Percentiles rank a stretch among this genome's conserved stretches.
phyloP scores from a whole-genome alignment of 1,140 invertebrate genomes.

The Drosophila pseudoananassae region DNA sequence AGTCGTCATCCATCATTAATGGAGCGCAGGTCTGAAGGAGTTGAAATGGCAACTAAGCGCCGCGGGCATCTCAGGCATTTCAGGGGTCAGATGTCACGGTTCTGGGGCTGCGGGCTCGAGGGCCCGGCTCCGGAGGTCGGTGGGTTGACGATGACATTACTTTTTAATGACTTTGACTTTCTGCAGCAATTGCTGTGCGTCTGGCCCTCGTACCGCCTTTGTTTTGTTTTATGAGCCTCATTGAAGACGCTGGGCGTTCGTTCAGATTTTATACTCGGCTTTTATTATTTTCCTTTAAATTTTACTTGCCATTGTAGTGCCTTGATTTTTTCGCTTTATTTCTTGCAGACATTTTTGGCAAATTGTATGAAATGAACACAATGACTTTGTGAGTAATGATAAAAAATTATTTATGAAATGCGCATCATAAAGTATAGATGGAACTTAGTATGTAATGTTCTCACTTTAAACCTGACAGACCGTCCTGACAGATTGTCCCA shows the following conservation, averaged over 20 bases:
- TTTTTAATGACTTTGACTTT: slow-evolving; percentile 83
- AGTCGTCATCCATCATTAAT: slow-evolving; percentile 80
- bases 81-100: background rate
- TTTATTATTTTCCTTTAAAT: slow-evolving; percentile 29
- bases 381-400: background rate
- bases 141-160: slow-evolving; percentile 77
- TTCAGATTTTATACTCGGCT: slow-evolving; percentile 29
- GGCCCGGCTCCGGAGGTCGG: slow-evolving; percentile 15
- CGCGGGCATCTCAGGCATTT: slow-evolving; percentile 23
- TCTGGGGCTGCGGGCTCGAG: background rate
- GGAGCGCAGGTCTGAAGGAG: slow-evolving; percentile 66
- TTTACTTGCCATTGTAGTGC: slow-evolving; percentile 1
- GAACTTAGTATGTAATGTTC: background rate
- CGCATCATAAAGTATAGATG: background rate
- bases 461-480: background rate
- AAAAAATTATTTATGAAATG: background rate
- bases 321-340: slow-evolving; percentile 12
- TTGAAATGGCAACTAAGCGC: slow-evolving; percentile 58
- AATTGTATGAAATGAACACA: background rate
- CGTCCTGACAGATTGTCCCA: background rate
- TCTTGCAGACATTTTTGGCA: background rate
- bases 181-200: slow-evolving; percentile 73
- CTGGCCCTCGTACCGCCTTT: slow-evolving; percentile 27
- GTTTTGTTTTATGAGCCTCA: slow-evolving; percentile 58
- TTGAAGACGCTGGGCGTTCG: slow-evolving; percentile 44